Evolutionary conservation across 1,140 invertebrate species (phyloP), one percentile per base, ranked within the genome.

Genomic region (Muscidifurax raptorellus): DNA sequence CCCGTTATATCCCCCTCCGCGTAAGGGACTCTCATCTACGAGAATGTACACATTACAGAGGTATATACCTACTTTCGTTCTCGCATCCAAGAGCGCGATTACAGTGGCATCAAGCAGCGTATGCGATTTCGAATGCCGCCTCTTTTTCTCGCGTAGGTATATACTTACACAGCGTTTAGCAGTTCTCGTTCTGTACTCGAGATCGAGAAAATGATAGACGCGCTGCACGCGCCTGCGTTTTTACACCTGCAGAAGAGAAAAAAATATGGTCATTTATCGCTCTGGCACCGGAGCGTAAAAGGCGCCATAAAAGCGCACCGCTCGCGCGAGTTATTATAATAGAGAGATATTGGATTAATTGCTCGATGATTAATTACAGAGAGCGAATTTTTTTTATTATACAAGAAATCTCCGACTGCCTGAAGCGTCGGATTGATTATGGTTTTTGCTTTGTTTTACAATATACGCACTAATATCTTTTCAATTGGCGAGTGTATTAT

Each of bases 71-170:
- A 59, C 52, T 59, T 59, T 59, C 52, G 18, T 22, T 59, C 18
- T 59, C 52, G 22, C 18, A 59, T 22, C 52, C 52, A 59, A n/a
- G 52, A 22, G 52, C 22, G 22, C 52, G 52, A 59, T 59, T n/a
- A n/a, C 52, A 59, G 52, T n/a, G n/a, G 52, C 52, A 59, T 22
- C 18, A n/a, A n/a, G n/a, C n/a, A n/a, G 52, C 22, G 52, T 4
- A 15, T 1, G 28, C 40, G 64, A 84, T 84, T 72, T 84, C 76
- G n/a, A 84, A 84, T 83, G 67, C 40, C 40, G 28, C 32, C 81
- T 75, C 25, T 67, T 22, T 82, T 82, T 82, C 47, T 71, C 59
- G 25, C 52, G 9, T n/a, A n/a, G 12, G 18, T 72, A 32, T n/a
- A 28, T 12, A 15, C n/a, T 12, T 64, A 59, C 10, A 64, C n/a